Conservation (phyloP, 2,888 invertebrate genomes). For the Sesia bembeciformis region DNA sequence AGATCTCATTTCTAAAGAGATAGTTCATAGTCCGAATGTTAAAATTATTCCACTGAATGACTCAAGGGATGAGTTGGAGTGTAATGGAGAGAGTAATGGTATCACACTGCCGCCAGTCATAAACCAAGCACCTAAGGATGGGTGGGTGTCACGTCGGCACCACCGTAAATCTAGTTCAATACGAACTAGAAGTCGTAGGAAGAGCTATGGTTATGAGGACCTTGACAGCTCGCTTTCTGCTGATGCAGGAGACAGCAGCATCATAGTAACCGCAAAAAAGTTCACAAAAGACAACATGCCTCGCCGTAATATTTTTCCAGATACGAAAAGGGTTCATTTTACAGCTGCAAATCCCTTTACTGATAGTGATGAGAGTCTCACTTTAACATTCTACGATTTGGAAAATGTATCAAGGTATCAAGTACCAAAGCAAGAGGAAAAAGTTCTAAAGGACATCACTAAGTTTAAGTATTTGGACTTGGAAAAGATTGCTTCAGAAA, state of each 20-base stretch:
- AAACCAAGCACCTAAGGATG: conserved; percentile 17
- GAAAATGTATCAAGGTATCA: conserved; percentile 42
- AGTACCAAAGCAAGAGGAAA: conserved; percentile 23
- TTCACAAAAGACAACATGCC: conserved; percentile 62
- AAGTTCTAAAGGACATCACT: conserved; percentile 37
- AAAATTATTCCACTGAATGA: conserved; percentile 37
- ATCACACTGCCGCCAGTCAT: conserved; percentile 58
- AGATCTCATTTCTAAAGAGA: conserved; percentile 57
- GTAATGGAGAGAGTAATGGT: conserved; percentile 34
- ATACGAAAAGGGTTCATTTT: conserved; percentile 62
- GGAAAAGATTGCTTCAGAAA: conserved; percentile 48
- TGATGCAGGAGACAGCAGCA: conserved; percentile 69
- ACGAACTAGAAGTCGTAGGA: conserved; percentile 35
- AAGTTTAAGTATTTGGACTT: conserved; percentile 64
- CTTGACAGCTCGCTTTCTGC: conserved; percentile 76
- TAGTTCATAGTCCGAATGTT: conserved; percentile 47
- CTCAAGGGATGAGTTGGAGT: conserved; percentile 9
- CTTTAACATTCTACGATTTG: conserved; percentile 62
- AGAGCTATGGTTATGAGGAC: conserved; percentile 66
- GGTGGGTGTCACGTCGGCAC: conserved; percentile 34
- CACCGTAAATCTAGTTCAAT: conserved; percentile 36
- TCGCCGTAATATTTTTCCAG: conserved; percentile 55
- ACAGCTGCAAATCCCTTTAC: conserved; percentile 58
- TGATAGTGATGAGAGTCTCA: conserved; percentile 68
- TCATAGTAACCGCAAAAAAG: conserved; percentile 69